These are phyloP conservation scores for Habroteleia sp. DNA, from an alignment of 2,888 invertebrate species.

Conservation along the genomic window DNA sequence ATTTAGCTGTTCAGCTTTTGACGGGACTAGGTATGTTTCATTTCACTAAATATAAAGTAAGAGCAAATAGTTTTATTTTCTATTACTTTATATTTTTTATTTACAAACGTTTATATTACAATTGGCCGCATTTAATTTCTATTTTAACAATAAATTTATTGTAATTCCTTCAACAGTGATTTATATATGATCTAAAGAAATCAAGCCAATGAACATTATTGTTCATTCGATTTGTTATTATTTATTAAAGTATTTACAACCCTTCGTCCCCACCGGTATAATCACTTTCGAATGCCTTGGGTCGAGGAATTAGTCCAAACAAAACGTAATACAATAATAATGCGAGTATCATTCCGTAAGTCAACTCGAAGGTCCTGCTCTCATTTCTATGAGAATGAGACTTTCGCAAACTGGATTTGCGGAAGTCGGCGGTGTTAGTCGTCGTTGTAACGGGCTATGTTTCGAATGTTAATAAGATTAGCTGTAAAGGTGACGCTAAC, in stretches of 20 bases:
- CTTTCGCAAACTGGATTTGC: conserved; percentile 58
- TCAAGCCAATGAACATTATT: not conserved
- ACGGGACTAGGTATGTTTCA: no score
- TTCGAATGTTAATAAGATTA: conserved; percentile 60
- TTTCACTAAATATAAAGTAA: no score
- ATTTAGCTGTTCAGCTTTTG: no score
- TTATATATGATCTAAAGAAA: no score
- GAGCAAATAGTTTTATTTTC: no score
- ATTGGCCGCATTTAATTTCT: no score
- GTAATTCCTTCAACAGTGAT: no score
- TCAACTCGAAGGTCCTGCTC: conserved; percentile 55
- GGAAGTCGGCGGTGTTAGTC: conserved; percentile 50
- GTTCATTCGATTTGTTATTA: not conserved
- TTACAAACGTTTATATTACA: no score
- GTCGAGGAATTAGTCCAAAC: conserved; percentile 17
- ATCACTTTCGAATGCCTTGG: conserved; percentile 20
- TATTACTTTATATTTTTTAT: no score
- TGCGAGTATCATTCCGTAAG: conserved; percentile 17
- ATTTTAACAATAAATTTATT: no score
- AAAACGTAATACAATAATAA: conserved; percentile 31
- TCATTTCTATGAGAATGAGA: conserved; percentile 49
- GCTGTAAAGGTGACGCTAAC: conserved; percentile 51
- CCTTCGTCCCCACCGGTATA: not conserved
- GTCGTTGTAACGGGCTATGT: conserved; percentile 44
- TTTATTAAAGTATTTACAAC: not conserved